These are phyloP conservation scores for Sclerodermus sp. DNA, from an alignment of 2,888 invertebrate genomes.

Conservation along the genomic window DNA sequence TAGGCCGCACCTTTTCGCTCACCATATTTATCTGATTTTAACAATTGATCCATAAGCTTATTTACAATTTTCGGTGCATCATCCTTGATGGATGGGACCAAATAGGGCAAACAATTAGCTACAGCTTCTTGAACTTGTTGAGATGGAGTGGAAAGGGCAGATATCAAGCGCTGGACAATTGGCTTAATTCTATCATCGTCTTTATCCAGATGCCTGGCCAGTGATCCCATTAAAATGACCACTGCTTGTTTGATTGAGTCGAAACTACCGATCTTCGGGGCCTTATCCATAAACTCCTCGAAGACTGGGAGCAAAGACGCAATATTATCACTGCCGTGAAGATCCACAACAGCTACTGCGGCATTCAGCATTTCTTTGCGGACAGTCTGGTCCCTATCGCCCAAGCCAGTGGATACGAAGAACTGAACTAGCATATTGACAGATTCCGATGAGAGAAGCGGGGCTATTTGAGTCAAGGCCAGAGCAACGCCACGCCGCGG, in stretches of 20 bases:
- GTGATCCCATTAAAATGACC: slow-evolving; percentile 94
- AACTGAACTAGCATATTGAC: slow-evolving; percentile 76
- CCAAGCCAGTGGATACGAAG: slow-evolving; percentile 83
- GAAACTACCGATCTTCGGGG: slow-evolving; percentile 85
- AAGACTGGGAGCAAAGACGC: slow-evolving; percentile 82
- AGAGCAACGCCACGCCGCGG: slow-evolving; percentile 87
- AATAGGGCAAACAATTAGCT: slow-evolving; percentile 90
- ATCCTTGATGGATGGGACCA: slow-evolving; percentile 89
- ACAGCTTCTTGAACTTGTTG: slow-evolving; percentile 98
- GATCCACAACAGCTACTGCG: slow-evolving; percentile 87
- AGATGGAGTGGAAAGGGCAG: slow-evolving; percentile 93
- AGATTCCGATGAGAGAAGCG: slow-evolving; percentile 68
- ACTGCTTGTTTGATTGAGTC: slow-evolving; percentile 95
- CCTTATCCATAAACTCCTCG: slow-evolving; percentile 89
- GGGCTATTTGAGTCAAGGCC: slow-evolving; percentile 78
- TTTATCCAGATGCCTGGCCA: slow-evolving; percentile 93
- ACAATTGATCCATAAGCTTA: slow-evolving; percentile 80
- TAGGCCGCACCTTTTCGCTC: slow-evolving; percentile 95
- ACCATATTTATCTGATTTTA: slow-evolving; percentile 91
- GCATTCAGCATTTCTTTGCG: slow-evolving; percentile 91
- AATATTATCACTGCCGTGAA: slow-evolving; percentile 81
- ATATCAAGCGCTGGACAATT: slow-evolving; percentile 88
- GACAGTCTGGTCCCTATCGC: slow-evolving; percentile 81
- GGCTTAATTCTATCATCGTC: slow-evolving; percentile 88
- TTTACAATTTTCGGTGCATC: slow-evolving; percentile 88